Conservation (phyloP, 2,113 vertebrate species). For the Phyllostomus discolor region DNA sequence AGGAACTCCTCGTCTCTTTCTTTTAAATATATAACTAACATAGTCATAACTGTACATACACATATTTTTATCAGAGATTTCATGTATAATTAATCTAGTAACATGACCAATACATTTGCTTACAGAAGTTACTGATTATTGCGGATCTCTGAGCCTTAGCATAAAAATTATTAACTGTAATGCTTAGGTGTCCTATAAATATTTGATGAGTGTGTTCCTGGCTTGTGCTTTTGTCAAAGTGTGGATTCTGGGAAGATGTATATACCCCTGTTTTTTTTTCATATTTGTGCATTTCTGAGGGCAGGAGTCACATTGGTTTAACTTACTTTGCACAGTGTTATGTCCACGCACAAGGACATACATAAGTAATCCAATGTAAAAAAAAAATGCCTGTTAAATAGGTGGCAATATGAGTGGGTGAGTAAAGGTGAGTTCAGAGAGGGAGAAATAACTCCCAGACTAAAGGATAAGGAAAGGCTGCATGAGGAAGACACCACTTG, state of each 20-base stretch:
- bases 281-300: background rate
- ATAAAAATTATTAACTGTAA: constrained; percentile 41
- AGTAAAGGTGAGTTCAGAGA: background rate
- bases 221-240: background rate
- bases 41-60: background rate
- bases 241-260: background rate
- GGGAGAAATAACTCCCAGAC: background rate
- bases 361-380: background rate
- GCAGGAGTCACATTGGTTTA: constrained; percentile 12
- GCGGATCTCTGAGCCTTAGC: background rate
- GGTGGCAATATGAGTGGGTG: background rate
- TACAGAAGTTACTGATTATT: background rate
- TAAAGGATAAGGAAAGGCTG: background rate
- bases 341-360: background rate
- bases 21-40: background rate
- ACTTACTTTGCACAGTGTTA: background rate
- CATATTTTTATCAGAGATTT: background rate
- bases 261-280: background rate
- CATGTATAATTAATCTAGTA: background rate
- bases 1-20: background rate
- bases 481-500: background rate
- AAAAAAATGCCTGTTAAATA: background rate
- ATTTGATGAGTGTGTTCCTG: constrained; percentile 20
- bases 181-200: constrained; percentile 28
- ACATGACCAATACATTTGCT: background rate